A percentile compares a stretch with the other conserved stretches of the same genome.
Evolutionary conservation across 2,113 vertebrate species (phyloP).

Genomic region (Notarius quadriscutis): DNA sequence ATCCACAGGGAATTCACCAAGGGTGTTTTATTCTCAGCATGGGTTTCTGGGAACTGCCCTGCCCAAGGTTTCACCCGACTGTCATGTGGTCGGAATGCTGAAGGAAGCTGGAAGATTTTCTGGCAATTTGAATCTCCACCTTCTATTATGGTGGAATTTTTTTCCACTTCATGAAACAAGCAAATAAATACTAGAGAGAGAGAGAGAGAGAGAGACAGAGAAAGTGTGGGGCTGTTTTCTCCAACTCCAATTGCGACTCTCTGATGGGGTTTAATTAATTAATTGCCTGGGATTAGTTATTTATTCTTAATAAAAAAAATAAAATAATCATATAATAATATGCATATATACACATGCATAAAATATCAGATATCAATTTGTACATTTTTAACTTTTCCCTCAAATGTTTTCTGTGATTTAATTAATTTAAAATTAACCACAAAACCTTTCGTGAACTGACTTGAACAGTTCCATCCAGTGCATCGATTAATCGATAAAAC

Average conservation of each 20-base stretch:
- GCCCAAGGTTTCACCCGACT: background rate
- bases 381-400: background rate
- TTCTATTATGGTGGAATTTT: background rate
- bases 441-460: background rate
- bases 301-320: background rate
- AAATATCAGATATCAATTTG: background rate
- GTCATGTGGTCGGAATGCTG: background rate
- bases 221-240: background rate
- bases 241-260: background rate
- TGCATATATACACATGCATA: too few relatives aligned
- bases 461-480: background rate
- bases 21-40: background rate
- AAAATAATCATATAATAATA: too few relatives aligned
- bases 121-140: background rate
- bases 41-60: background rate
- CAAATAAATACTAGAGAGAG: background rate
- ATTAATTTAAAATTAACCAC: background rate
- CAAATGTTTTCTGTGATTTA: background rate
- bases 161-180: background rate
- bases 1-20: background rate
- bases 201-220: too few relatives aligned
- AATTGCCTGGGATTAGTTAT: background rate
- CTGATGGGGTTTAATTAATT: background rate
- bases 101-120: background rate
- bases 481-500: background rate